Evolutionary conservation across 2,888 invertebrate species (phyloP).

Genomic region (Amphipyra berbera): DNA sequence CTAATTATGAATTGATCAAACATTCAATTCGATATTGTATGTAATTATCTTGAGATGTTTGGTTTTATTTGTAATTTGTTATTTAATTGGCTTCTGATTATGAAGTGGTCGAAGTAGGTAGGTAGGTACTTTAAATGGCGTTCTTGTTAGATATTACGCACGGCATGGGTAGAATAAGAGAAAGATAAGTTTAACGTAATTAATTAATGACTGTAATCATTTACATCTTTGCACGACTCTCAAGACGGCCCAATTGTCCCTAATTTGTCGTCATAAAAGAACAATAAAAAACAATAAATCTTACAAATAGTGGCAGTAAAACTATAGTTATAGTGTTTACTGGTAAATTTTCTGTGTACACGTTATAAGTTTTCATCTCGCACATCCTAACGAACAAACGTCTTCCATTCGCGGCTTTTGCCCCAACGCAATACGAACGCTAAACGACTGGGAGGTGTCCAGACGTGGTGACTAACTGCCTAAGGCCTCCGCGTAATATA

Average conservation of each 20-base stretch:
- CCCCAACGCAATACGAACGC: conserved; percentile 70
- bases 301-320: background rate
- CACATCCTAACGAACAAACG: conserved; percentile 56
- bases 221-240: no score
- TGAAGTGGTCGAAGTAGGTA: conserved; percentile 63
- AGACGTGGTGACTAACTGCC: conserved; percentile 78
- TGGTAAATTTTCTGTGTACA: conserved; percentile 8
- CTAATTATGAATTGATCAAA: conserved; percentile 86
- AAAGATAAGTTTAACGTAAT: conserved; percentile 4
- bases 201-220: no score
- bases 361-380: conserved; percentile 20
- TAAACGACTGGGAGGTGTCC: conserved; percentile 81
- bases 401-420: conserved; percentile 54
- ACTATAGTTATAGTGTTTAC: background rate
- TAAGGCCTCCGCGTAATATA: conserved; percentile 80
- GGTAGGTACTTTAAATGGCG: conserved; percentile 2
- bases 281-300: background rate
- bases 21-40: conserved; percentile 85
- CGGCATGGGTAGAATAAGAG: background rate
- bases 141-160: background rate
- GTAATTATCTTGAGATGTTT: conserved; percentile 82
- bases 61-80: conserved; percentile 84
- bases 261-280: no score
- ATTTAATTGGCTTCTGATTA: conserved; percentile 85
- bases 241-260: no score